Evolutionary conservation across 2,797 vertebrate species (phyloP).

Genomic region (Coregonus ussuriensis): DNA sequence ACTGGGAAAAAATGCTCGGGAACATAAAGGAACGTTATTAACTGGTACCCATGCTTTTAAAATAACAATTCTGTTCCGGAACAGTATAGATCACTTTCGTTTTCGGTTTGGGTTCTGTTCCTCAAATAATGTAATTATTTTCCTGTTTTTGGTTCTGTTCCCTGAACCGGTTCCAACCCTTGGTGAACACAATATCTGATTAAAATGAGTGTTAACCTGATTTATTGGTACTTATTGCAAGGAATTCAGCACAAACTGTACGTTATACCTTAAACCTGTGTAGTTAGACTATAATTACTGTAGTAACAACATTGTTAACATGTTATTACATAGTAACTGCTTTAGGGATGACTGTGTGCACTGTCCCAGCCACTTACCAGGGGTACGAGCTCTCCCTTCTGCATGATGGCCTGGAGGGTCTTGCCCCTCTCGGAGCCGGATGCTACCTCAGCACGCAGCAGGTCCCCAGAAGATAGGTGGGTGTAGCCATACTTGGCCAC

Average conservation of each 20-base stretch:
- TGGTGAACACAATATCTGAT: neutral
- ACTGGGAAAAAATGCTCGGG: too few species aligned
- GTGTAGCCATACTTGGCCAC: constrained; percentile 95
- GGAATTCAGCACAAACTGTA: neutral
- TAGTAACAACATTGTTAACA: neutral
- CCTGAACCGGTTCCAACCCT: too few species aligned
- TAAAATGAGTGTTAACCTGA: neutral
- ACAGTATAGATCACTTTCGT: too few species aligned
- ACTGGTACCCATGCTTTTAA: too few species aligned
- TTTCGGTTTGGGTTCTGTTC: too few species aligned
- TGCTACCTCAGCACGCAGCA: constrained; percentile 89
- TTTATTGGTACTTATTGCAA: neutral
- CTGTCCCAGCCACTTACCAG: constrained; percentile 79
- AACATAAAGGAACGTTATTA: too few species aligned
- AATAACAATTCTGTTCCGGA: too few species aligned
- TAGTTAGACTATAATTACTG: neutral
- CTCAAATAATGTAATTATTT: too few species aligned
- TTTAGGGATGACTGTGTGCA: neutral
- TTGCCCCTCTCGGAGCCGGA: constrained; percentile 93
- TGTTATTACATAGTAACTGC: neutral
- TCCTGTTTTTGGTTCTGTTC: too few species aligned
- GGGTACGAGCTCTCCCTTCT: constrained; percentile 94
- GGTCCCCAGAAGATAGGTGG: constrained; percentile 95
- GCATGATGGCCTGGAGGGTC: constrained; percentile 93
- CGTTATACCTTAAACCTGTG: neutral